These are phyloP conservation scores for Solenopsis fugax DNA, from an alignment of 1,140 invertebrate genomes.

Conservation along the genomic window DNA sequence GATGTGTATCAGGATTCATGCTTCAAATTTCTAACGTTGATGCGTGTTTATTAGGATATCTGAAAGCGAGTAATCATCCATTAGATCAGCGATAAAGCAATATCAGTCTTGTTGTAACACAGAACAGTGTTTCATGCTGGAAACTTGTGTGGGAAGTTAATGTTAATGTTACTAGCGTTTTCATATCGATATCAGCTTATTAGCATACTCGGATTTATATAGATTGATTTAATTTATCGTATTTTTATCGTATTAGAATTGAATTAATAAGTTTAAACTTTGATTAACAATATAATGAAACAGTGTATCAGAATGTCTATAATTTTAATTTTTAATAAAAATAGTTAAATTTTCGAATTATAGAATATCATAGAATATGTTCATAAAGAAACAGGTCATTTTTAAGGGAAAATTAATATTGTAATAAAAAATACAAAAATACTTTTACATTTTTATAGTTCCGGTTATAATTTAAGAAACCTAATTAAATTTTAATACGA, in stretches of 20 bases:
- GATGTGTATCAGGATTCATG: neutral
- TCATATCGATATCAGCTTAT: neutral
- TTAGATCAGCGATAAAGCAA: constrained; percentile 24
- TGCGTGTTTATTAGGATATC: neutral
- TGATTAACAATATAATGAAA: neutral
- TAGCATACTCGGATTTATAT: neutral
- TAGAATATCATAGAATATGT: neutral
- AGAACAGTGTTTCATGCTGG: neutral
- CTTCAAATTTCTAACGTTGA: constrained; percentile 2
- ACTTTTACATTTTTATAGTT: neutral
- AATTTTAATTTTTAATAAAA: neutral
- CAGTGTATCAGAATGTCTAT: neutral
- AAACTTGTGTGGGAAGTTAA: constrained; percentile 4
- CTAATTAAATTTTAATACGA: neutral
- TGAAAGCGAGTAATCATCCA: constrained; percentile 9
- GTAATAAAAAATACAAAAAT: neutral
- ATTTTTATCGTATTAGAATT: too few relatives aligned
- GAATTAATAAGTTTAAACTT: constrained; percentile 7
- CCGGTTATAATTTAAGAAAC: neutral
- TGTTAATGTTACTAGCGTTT: neutral
- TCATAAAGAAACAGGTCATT: neutral
- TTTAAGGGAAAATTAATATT: neutral
- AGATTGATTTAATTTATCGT: constrained; percentile 10
- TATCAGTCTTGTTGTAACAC: constrained; percentile 3
- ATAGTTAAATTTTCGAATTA: neutral